Evolutionary conservation across 2,797 vertebrate species (phyloP).

Genomic region (Myiothlypis chrysogaster): DNA sequence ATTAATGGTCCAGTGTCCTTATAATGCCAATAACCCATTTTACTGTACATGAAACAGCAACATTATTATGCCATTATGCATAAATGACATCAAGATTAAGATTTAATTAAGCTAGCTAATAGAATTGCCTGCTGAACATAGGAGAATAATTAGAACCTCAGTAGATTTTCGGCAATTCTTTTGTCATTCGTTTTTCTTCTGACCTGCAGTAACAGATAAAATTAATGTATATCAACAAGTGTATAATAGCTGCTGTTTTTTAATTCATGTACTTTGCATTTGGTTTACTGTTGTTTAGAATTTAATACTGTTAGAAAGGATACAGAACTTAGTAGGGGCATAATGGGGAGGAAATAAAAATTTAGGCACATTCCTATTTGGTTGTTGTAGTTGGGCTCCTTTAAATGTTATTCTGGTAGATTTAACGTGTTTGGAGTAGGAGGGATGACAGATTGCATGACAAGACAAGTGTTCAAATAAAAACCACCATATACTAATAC

Average conservation of each 20-base stretch:
- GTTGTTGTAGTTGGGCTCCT: neutral
- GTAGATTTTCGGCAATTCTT: neutral
- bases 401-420: neutral
- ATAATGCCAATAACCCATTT: neutral
- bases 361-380: neutral
- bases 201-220: neutral
- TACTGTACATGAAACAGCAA: neutral
- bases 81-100: neutral
- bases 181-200: neutral
- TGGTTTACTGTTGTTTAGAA: neutral
- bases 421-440: neutral
- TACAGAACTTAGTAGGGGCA: neutral
- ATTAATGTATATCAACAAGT: neutral
- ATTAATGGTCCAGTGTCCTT: neutral
- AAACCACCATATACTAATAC: neutral
- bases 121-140: neutral
- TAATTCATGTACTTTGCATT: neutral
- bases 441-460: neutral
- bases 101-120: neutral
- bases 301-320: neutral
- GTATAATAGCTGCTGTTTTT: neutral
- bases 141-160: neutral
- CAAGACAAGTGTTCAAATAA: slow-evolving; percentile 2
- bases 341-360: neutral
- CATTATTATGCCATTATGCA: neutral